These are phyloP conservation scores for Psammodynastes pulverulentus DNA, from an alignment of 2,113 vertebrate species.

Conservation along the genomic window DNA sequence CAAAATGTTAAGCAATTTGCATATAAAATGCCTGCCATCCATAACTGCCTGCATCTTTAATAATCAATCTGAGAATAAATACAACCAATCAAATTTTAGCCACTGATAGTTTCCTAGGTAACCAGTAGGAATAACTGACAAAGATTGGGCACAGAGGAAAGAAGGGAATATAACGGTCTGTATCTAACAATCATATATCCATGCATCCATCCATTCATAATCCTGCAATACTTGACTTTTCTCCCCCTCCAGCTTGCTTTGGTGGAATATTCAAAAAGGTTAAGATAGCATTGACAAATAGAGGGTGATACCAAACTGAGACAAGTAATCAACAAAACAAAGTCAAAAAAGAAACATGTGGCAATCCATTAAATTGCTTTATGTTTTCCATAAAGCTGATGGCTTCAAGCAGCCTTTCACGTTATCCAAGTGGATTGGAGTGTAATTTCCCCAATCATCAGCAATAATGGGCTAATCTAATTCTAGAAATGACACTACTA, in stretches of 20 bases:
- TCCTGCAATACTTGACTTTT: conserved; percentile 34
- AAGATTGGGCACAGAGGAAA: conserved; percentile 26
- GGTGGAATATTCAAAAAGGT: conserved; percentile 12
- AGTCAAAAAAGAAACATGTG: not conserved
- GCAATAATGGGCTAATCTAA: not conserved
- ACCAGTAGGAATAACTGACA: conserved; percentile 58
- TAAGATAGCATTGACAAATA: conserved; percentile 28
- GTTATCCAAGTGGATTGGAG: not conserved
- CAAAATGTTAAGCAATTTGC: conserved; percentile 36
- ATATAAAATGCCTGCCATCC: conserved; percentile 51
- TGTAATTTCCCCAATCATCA: not conserved
- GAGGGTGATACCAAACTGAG: conserved; percentile 31
- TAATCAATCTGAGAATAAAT: conserved; percentile 50
- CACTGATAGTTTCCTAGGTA: conserved; percentile 68
- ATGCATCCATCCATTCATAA: not conserved
- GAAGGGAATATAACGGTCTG: conserved; percentile 25
- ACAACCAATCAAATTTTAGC: conserved; percentile 59
- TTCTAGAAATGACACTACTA: not conserved
- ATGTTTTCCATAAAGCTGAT: not conserved
- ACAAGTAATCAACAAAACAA: not conserved
- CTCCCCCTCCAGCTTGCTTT: not conserved
- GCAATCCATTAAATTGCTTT: not conserved
- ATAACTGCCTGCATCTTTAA: conserved; percentile 54
- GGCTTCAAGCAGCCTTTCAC: not conserved
- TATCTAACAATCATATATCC: not conserved